phyloP scores from a whole-genome alignment of 1,140 invertebrate genomes.

The Geopemphigus sp. region DNA sequence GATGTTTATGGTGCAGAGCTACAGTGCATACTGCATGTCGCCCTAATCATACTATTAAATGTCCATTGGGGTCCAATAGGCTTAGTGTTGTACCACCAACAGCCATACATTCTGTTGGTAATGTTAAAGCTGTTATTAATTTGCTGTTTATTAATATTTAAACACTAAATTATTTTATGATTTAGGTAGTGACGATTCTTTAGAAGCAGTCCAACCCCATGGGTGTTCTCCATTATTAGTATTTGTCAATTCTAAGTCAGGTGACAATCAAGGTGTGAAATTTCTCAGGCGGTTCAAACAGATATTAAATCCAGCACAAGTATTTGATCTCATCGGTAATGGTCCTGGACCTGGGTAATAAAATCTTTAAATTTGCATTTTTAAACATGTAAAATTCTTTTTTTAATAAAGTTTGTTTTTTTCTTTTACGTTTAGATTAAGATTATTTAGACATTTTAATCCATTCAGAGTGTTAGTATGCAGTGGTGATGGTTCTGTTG shows the following conservation, averaged over 20 bases:
- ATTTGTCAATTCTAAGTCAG: constrained; percentile 96
- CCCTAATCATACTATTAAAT: constrained; percentile 69
- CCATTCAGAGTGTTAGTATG: constrained; percentile 89
- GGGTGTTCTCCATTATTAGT: constrained; percentile 86
- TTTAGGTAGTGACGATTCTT: constrained; percentile 74
- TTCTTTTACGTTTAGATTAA: constrained; percentile 59
- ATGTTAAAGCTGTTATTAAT: constrained; percentile 52
- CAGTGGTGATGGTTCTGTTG: constrained; percentile 89
- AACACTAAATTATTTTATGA: neutral
- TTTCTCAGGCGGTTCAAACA: constrained; percentile 94
- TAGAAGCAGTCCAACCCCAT: constrained; percentile 79
- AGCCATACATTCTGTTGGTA: constrained; percentile 83
- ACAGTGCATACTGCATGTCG: constrained; percentile 87
- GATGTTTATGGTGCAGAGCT: constrained; percentile 92
- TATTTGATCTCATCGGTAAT: constrained; percentile 89
- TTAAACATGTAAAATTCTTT: neutral
- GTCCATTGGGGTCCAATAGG: constrained; percentile 80
- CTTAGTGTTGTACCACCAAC: constrained; percentile 92
- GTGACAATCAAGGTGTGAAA: constrained; percentile 96
- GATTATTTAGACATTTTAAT: constrained; percentile 86
- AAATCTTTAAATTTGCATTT: neutral
- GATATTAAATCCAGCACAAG: constrained; percentile 93
- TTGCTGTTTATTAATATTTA: neutral
- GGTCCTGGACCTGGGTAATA: constrained; percentile 80
- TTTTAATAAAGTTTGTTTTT: constrained; percentile 43